phyloP scores from a whole-genome alignment of 2,797 vertebrate genomes.

The Fistularia tabacaria region DNA sequence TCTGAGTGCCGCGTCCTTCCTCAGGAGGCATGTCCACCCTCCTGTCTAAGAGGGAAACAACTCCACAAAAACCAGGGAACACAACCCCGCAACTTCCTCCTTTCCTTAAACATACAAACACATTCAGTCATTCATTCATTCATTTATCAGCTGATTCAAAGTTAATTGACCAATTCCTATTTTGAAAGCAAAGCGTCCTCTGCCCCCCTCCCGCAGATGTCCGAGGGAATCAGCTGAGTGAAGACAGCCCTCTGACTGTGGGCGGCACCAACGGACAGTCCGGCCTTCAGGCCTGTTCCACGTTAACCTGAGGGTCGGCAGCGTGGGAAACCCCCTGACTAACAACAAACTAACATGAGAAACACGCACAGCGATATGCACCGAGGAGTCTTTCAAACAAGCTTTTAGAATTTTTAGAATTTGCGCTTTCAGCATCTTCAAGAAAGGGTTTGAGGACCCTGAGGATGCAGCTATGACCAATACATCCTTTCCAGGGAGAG shows the following conservation, averaged over 20 bases:
- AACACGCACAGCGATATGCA: constrained; percentile 12
- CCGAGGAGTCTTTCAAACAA: constrained; percentile 2
- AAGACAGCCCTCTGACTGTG: constrained; percentile 24
- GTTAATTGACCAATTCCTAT: not conserved
- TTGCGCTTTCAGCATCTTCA: not conserved
- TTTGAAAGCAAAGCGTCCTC: not conserved
- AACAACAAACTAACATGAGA: not conserved
- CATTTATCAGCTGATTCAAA: no score
- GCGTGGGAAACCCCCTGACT: not conserved
- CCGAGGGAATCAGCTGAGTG: not conserved
- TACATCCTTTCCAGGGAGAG: no score
- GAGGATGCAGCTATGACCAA: not conserved
- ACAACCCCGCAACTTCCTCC: no score
- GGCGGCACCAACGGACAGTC: constrained; percentile 18
- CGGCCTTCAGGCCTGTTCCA: not conserved
- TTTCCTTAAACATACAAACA: no score
- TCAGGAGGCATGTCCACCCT: no score
- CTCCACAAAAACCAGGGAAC: no score
- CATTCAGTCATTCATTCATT: no score
- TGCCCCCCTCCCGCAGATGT: not conserved
- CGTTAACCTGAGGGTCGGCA: constrained; percentile 11
- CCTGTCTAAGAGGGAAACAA: no score
- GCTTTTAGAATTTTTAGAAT: not conserved
- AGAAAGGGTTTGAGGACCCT: not conserved
- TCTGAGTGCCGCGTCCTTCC: no score